phyloP scores from a whole-genome alignment of 2,888 invertebrate species.

The Drosophila bunnanda region DNA sequence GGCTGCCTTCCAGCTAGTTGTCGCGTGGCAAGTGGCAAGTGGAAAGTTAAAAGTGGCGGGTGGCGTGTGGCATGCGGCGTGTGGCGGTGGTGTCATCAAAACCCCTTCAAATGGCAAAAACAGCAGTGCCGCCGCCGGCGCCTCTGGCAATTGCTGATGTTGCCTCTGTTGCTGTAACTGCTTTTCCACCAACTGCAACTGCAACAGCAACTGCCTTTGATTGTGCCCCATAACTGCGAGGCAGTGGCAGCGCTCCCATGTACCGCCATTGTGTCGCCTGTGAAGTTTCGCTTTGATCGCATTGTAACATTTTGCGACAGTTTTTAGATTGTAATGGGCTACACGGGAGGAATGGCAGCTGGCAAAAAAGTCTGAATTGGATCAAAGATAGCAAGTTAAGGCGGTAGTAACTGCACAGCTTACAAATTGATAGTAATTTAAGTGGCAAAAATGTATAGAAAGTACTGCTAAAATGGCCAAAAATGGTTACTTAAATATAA shows the following conservation, averaged over 20 bases:
- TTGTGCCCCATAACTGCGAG: slow-evolving; percentile 65
- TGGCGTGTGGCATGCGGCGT: too few relatives aligned
- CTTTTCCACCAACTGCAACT: slow-evolving; percentile 1
- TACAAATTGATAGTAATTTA: slow-evolving; percentile 7
- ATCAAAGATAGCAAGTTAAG: slow-evolving; percentile 14
- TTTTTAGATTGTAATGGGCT: slow-evolving; percentile 51
- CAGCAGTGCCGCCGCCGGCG: slow-evolving; percentile 21
- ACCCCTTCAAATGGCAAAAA: slow-evolving; percentile 39
- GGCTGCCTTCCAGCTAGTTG: slow-evolving; percentile 64
- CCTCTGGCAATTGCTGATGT: slow-evolving; percentile 20
- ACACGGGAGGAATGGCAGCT: slow-evolving; percentile 20
- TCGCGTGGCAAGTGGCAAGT: slow-evolving; percentile 16
- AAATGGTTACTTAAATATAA: too few relatives aligned
- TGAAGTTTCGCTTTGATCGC: slow-evolving; percentile 47
- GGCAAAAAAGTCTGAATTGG: slow-evolving; percentile 13
- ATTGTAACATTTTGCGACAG: slow-evolving; percentile 58
- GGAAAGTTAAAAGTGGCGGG: slow-evolving; percentile 3
- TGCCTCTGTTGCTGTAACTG: slow-evolving; percentile 13
- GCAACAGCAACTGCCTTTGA: slow-evolving; percentile 42
- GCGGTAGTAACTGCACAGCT: background rate
- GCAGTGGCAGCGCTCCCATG: slow-evolving; percentile 52
- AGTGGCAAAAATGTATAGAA: too few relatives aligned
- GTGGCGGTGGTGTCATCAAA: slow-evolving; percentile 56
- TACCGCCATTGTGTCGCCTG: slow-evolving; percentile 27
- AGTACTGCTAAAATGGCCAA: too few relatives aligned